These are phyloP conservation scores for Tonatia bakeri DNA, from an alignment of 2,113 vertebrate species.

Conservation along the genomic window DNA sequence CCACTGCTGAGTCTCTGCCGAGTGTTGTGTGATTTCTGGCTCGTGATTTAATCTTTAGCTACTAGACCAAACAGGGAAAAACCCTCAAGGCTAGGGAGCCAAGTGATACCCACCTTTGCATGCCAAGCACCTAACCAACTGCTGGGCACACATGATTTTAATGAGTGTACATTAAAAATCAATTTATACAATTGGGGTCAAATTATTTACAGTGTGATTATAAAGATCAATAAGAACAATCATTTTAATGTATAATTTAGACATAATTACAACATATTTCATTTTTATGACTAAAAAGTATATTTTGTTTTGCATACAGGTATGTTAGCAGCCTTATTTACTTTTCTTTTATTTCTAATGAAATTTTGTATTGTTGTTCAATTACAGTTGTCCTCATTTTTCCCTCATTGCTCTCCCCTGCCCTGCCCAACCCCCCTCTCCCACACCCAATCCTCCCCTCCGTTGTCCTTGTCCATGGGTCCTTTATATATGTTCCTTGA, in stretches of 20 bases:
- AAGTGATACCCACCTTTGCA: background rate
- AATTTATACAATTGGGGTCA: background rate
- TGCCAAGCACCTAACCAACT: background rate
- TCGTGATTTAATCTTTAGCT: background rate
- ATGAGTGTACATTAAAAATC: background rate
- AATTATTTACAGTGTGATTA: background rate
- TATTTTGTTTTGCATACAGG: background rate
- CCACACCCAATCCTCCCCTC: too few species aligned
- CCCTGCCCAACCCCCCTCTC: too few species aligned
- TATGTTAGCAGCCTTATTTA: background rate
- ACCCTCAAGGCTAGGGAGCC: background rate
- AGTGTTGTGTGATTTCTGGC: background rate
- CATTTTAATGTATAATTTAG: background rate
- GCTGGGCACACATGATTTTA: background rate
- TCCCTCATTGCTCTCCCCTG: too few species aligned
- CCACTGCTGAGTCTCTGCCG: background rate
- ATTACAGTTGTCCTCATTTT: too few species aligned
- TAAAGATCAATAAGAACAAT: background rate
- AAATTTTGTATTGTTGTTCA: too few species aligned
- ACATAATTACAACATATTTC: background rate
- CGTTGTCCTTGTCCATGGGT: too few species aligned
- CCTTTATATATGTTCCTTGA: too few species aligned
- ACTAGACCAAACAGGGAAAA: background rate
- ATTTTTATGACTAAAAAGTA: background rate
- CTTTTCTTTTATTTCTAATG: background rate